phyloP scores from a whole-genome alignment of 2,113 vertebrate species.

The Irena cyanogastra region DNA sequence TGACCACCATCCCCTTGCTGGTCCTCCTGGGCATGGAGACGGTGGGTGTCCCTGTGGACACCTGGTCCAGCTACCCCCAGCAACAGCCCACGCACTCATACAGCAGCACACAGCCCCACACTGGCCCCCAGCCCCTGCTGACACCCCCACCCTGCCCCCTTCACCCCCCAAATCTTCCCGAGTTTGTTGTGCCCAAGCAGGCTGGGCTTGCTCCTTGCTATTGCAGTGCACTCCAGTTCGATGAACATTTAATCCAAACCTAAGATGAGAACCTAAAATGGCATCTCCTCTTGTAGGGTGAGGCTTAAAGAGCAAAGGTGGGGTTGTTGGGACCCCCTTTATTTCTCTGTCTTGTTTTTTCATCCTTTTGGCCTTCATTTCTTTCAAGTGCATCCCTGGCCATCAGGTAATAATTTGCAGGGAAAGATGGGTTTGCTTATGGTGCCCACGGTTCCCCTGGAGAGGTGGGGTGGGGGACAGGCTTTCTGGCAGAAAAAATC shows the following conservation, averaged over 20 bases:
- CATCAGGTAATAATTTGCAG: background rate
- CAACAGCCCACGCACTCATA: accelerated
- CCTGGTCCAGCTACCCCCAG: background rate
- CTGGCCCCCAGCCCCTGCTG: background rate
- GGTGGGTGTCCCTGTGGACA: background rate
- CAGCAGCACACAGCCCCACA: accelerated
- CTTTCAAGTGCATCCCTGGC: background rate
- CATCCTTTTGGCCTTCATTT: background rate
- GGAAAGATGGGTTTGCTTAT: background rate
- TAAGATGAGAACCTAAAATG: background rate
- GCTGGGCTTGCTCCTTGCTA: background rate
- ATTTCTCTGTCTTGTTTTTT: background rate
- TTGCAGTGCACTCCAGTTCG: accelerated
- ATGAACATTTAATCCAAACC: background rate
- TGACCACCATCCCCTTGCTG: conserved; percentile 92
- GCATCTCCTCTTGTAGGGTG: background rate
- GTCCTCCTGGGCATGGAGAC: conserved; percentile 93
- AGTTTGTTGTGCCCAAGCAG: background rate
- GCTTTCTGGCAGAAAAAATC: background rate
- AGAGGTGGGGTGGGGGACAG: background rate
- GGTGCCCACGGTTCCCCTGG: background rate
- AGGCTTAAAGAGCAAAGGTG: background rate
- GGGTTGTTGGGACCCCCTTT: background rate
- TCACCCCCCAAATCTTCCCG: background rate
- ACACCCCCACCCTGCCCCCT: background rate